Conservation (phyloP, 2,888 invertebrate genomes). For the Pseudeuparius sepicola region DNA sequence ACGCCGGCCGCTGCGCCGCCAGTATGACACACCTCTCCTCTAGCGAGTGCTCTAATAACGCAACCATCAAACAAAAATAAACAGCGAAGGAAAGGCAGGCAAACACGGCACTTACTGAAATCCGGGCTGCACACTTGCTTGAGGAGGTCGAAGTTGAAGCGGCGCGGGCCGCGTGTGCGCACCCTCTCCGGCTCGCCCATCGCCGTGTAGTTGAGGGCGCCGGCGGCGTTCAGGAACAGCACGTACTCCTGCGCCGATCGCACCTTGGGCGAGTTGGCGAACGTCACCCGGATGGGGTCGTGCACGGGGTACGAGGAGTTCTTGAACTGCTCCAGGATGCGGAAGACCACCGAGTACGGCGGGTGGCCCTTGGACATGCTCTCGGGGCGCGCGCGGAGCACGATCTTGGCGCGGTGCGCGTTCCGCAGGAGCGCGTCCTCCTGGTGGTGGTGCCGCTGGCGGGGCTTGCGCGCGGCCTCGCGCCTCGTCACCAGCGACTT, state of each 20-base stretch:
- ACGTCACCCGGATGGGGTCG: constrained; percentile 44
- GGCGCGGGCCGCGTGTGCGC: constrained; percentile 15
- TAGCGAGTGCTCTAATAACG: too few relatives aligned
- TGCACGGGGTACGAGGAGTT: constrained; percentile 40
- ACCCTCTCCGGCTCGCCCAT: constrained; percentile 44
- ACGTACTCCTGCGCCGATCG: constrained; percentile 48
- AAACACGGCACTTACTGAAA: constrained; percentile 32
- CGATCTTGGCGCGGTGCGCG: constrained; percentile 54
- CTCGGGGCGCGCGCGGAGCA: constrained; percentile 55
- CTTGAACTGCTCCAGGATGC: constrained; percentile 53
- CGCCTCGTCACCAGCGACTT: constrained; percentile 17
- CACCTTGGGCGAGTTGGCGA: constrained; percentile 42
- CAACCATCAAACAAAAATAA: too few relatives aligned
- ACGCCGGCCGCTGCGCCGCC: too few relatives aligned
- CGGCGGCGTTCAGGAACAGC: constrained; percentile 49
- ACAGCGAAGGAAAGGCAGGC: too few relatives aligned
- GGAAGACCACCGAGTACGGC: constrained; percentile 54
- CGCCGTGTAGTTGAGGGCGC: constrained; percentile 48
- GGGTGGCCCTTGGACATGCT: constrained; percentile 43
- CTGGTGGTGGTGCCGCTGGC: constrained; percentile 27
- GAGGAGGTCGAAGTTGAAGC: constrained; percentile 23
- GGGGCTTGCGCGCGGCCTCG: constrained; percentile 13
- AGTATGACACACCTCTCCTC: too few relatives aligned
- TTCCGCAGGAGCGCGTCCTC: constrained; percentile 54
- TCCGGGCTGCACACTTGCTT: constrained; percentile 30